These are phyloP conservation scores for Octodonta nipae DNA, from an alignment of 2,888 invertebrate genomes.

Conservation along the genomic window DNA sequence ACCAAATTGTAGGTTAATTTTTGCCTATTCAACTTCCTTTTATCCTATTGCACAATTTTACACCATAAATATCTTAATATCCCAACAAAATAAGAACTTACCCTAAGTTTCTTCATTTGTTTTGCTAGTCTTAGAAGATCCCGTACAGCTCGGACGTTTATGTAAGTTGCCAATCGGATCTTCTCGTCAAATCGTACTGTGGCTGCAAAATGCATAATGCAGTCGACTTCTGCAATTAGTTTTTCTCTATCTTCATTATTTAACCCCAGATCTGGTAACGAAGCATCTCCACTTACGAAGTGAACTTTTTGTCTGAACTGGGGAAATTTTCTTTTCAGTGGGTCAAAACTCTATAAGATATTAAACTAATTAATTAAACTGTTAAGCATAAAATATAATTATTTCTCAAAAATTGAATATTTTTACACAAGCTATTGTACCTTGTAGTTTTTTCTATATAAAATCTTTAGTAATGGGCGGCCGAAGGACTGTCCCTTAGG, in stretches of 20 bases:
- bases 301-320: slow-evolving; percentile 43
- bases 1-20: background rate
- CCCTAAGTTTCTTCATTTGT: slow-evolving; percentile 50
- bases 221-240: slow-evolving; percentile 42
- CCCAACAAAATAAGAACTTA: slow-evolving; percentile 23
- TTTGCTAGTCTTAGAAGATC: slow-evolving; percentile 51
- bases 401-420: no score
- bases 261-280: slow-evolving; percentile 41
- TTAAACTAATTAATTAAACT: no score
- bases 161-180: slow-evolving; percentile 49
- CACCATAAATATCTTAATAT: background rate
- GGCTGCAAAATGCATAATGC: slow-evolving; percentile 64
- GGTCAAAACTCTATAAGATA: slow-evolving; percentile 20
- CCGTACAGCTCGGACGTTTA: slow-evolving; percentile 55
- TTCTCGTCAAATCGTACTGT: slow-evolving; percentile 64
- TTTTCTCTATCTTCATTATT: slow-evolving; percentile 32
- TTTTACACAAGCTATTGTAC: no score
- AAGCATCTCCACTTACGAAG: slow-evolving; percentile 43
- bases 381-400: no score
- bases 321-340: slow-evolving; percentile 37
- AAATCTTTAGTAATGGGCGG: no score
- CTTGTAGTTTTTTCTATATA: no score
- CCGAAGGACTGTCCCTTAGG: no score
- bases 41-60: background rate
- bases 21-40: background rate